These are phyloP conservation scores for Erpornis zantholeuca DNA, from an alignment of 2,113 vertebrate genomes.

Conservation along the genomic window DNA sequence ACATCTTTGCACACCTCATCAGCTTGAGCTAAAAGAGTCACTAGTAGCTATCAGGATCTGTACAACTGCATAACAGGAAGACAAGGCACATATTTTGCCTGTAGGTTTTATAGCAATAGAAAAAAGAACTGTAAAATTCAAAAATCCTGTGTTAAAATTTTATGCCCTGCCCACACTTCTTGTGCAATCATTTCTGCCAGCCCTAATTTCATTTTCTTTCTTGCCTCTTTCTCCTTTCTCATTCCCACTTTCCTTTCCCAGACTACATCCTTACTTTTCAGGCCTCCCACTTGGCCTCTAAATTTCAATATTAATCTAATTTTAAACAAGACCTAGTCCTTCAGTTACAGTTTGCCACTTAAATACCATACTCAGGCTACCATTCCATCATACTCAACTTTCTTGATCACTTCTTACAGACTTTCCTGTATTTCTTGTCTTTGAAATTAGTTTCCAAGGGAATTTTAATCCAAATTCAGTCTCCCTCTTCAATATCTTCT, in stretches of 20 bases:
- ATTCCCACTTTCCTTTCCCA: background rate
- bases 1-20: constrained; percentile 12
- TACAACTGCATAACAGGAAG: background rate
- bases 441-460: background rate
- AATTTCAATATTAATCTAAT: background rate
- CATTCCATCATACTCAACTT: background rate
- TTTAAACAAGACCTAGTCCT: background rate
- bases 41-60: background rate
- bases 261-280: background rate
- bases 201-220: background rate
- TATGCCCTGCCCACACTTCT: background rate
- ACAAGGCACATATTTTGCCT: background rate
- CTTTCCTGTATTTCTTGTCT: background rate
- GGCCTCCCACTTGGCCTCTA: background rate
- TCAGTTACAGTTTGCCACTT: background rate
- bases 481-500: background rate
- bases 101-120: background rate
- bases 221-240: background rate
- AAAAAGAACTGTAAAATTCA: background rate
- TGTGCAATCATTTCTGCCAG: background rate
- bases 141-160: background rate
- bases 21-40: background rate
- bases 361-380: background rate
- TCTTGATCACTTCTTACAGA: background rate
- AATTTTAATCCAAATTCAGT: background rate